Conservation (phyloP, 1,140 invertebrate species). For the Laupala kohalensis region DNA sequence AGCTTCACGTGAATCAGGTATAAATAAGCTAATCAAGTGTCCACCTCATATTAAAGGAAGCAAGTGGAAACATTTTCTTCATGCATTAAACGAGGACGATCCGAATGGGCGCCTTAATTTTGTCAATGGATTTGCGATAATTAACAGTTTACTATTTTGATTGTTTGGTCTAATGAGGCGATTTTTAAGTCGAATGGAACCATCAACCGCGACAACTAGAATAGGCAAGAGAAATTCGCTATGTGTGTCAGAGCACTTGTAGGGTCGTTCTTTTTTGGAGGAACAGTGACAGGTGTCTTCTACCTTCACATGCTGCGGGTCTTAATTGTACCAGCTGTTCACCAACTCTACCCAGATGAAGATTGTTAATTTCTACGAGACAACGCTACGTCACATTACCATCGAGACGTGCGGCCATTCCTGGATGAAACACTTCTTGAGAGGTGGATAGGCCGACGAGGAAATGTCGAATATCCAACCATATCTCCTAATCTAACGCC, state of each 20-base stretch:
- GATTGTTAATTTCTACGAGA: constrained; percentile 25
- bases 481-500: constrained; percentile 28
- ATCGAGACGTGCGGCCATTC: constrained; percentile 18
- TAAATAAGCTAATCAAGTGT: background rate
- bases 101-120: background rate
- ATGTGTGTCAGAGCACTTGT: background rate
- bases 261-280: background rate
- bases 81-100: background rate
- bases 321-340: no score
- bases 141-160: background rate
- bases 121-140: background rate
- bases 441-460: background rate
- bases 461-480: background rate
- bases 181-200: background rate
- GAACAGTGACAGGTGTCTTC: background rate
- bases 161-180: constrained; percentile 1
- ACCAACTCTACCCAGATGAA: background rate
- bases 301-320: background rate
- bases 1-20: background rate
- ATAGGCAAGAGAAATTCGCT: background rate
- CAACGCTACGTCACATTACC: constrained; percentile 26
- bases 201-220: background rate
- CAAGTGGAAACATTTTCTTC: background rate
- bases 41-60: background rate
- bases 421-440: constrained; percentile 19